Percentiles rank a stretch among this genome's conserved stretches.
These are phyloP conservation scores for Psammodynastes pulverulentus DNA, from an alignment of 2,113 vertebrate species.

Conservation along the genomic window DNA sequence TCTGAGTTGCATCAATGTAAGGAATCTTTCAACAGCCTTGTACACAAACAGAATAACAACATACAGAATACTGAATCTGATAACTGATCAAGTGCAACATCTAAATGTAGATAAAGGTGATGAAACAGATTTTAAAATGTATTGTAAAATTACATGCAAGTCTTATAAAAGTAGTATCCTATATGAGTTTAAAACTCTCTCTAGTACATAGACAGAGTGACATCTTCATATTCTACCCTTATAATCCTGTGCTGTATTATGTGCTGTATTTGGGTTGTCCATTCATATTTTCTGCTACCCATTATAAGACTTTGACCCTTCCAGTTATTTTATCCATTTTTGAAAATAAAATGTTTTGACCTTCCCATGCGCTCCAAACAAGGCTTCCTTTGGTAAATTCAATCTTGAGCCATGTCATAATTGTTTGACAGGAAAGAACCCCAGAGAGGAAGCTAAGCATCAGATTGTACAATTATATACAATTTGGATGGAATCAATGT, in stretches of 20 bases:
- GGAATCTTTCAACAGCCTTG: neutral
- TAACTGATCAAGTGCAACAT: neutral
- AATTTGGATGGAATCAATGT: constrained; percentile 47
- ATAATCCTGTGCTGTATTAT: constrained; percentile 45
- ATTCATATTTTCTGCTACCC: constrained; percentile 48
- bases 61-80: too few relatives aligned
- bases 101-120: neutral
- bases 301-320: constrained; percentile 47
- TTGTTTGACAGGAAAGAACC: constrained; percentile 54
- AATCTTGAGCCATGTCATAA: constrained; percentile 58
- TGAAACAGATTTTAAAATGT: neutral
- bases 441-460: constrained; percentile 53
- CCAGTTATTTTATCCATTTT: constrained; percentile 46
- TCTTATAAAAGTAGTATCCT: neutral
- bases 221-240: constrained; percentile 43
- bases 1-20: neutral
- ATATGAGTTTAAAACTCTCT: neutral
- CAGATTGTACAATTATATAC: constrained; percentile 59
- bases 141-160: neutral
- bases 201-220: constrained; percentile 37
- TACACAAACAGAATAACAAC: neutral
- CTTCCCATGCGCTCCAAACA: constrained; percentile 47
- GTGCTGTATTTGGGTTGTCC: constrained; percentile 49
- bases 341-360: constrained; percentile 17
- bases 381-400: constrained; percentile 62